phyloP scores from a whole-genome alignment of 2,888 invertebrate genomes.

The Rhorus exstirpatorius region DNA sequence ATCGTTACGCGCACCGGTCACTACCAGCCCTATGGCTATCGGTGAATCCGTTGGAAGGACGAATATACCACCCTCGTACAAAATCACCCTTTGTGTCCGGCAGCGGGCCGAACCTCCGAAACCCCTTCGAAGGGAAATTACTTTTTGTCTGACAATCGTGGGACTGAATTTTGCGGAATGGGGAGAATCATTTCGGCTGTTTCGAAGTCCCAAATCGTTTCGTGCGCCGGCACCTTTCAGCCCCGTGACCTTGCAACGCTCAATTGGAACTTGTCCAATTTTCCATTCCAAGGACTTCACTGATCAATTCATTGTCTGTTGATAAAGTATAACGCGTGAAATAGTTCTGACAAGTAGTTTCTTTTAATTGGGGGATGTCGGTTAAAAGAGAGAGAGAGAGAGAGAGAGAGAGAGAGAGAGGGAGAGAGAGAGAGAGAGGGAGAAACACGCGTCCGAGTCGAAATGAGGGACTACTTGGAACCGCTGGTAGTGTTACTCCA shows the following conservation, averaged over 20 bases:
- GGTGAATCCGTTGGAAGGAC: constrained; percentile 65
- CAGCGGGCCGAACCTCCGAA: constrained; percentile 67
- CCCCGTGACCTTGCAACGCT: constrained; percentile 4
- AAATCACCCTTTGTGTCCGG: constrained; percentile 84
- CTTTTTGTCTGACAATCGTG: constrained; percentile 85
- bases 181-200: constrained; percentile 79
- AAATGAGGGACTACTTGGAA: too few species aligned
- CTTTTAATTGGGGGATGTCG: constrained; percentile 19
- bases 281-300: constrained; percentile 9
- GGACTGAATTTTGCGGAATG: constrained; percentile 83
- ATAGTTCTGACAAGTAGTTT: constrained; percentile 15
- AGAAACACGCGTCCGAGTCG: too few species aligned
- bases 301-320: not conserved
- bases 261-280: constrained; percentile 48
- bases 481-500: too few species aligned
- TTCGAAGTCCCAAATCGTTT: constrained; percentile 58
- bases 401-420: not conserved
- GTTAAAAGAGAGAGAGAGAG: not conserved
- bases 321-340: not conserved
- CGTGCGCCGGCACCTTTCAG: constrained; percentile 46
- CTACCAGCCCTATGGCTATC: constrained; percentile 78
- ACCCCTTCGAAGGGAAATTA: constrained; percentile 84
- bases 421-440: too few species aligned
- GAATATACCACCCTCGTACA: constrained; percentile 75
- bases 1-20: constrained; percentile 86